Percentiles rank a stretch among this genome's conserved stretches.
phyloP scores from a whole-genome alignment of 1,140 invertebrate genomes.

The Arctopsyche grandis region DNA sequence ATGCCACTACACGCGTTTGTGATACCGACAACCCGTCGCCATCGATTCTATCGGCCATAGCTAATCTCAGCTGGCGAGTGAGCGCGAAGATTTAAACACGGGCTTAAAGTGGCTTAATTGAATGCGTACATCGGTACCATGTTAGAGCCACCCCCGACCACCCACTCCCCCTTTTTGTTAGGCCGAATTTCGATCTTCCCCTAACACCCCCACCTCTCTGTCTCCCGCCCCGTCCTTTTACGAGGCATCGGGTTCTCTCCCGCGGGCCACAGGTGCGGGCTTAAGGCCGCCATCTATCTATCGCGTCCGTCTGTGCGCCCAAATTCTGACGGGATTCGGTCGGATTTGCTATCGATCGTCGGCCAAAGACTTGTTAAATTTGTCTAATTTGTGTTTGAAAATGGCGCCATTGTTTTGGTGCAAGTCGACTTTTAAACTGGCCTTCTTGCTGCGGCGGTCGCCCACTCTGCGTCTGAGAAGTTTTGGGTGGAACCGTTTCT shows the following conservation, averaged over 20 bases:
- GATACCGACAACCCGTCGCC: not conserved
- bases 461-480: no score
- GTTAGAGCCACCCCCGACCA: conserved; percentile 17
- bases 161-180: conserved; percentile 18
- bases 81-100: conserved; percentile 35
- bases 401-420: no score
- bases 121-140: conserved; percentile 39
- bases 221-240: not conserved
- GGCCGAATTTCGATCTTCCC: not conserved
- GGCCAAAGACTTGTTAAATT: not conserved
- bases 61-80: not conserved
- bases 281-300: conserved; percentile 40
- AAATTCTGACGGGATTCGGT: conserved; percentile 26
- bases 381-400: not conserved
- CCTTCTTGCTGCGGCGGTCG: no score
- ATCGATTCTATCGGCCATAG: not conserved
- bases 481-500: no score
- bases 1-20: not conserved
- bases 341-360: conserved; percentile 14
- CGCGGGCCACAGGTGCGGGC: conserved; percentile 35
- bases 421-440: no score
- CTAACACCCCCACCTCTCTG: not conserved
- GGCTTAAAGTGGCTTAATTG: conserved; percentile 40
- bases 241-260: not conserved
- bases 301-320: conserved; percentile 9